A percentile compares a stretch with the other conserved stretches of the same genome.
Conservation (phyloP, 2,797 vertebrate genomes). For the Helostoma temminkii region DNA sequence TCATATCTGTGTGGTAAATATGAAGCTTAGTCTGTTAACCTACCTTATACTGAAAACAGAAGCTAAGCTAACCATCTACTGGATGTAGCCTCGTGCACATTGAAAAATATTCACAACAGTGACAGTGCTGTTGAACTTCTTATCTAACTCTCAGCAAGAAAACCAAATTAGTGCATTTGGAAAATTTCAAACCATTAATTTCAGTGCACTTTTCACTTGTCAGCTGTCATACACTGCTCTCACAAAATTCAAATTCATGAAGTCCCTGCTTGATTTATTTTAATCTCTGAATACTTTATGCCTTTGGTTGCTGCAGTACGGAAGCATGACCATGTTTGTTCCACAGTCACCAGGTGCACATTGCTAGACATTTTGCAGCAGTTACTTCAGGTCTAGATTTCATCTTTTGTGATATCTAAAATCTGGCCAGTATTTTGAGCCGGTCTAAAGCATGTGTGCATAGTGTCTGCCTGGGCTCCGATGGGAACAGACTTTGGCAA, state of each 20-base stretch:
- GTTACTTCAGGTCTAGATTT: conserved; percentile 72
- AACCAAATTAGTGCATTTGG: not conserved
- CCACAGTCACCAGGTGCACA: conserved; percentile 57
- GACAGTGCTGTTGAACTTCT: not conserved
- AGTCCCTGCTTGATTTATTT: conserved; percentile 14
- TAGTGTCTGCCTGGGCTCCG: conserved; percentile 68
- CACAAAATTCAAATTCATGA: conserved; percentile 6
- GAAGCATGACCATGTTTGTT: conserved; percentile 36
- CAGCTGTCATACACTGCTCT: not conserved
- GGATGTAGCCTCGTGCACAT: not conserved
- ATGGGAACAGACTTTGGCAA: conserved; percentile 75
- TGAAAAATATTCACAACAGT: not conserved
- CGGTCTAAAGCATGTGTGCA: conserved; percentile 63
- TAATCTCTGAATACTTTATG: conserved; percentile 26
- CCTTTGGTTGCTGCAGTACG: conserved; percentile 17
- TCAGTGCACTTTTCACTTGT: conserved; percentile 2
- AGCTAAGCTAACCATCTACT: not conserved
- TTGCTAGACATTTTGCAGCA: conserved; percentile 59
- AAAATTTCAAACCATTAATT: not conserved
- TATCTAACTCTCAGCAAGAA: not conserved
- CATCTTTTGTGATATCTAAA: conserved; percentile 62
- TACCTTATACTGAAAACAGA: not conserved
- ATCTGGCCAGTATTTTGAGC: conserved; percentile 61
- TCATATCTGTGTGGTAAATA: not conserved
- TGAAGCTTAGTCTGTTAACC: not conserved